A percentile compares a stretch with the other conserved stretches of the same genome.
These are phyloP conservation scores for Odocoileus hemionus DNA, from an alignment of 2,113 vertebrate genomes.

Conservation along the genomic window DNA sequence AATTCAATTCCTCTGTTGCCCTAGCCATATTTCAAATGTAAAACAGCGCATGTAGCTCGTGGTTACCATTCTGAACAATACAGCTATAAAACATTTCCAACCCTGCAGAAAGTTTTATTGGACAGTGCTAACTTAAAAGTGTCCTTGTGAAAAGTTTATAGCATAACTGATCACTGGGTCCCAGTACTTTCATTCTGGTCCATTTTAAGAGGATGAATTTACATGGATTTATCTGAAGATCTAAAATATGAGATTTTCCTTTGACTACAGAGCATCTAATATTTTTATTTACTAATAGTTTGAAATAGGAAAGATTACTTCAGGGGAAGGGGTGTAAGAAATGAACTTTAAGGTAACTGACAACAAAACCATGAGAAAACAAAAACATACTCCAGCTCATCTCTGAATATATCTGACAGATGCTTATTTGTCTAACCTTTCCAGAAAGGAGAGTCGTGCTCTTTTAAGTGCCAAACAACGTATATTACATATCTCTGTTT, in stretches of 20 bases:
- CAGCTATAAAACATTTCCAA: not conserved
- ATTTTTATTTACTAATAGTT: not conserved
- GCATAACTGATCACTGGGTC: not conserved
- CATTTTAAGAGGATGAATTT: not conserved
- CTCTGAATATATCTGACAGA: not conserved
- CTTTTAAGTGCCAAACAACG: not conserved
- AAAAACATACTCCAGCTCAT: not conserved
- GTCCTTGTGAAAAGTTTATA: slow-evolving; percentile 13
- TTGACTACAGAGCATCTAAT: not conserved
- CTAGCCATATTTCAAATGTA: not conserved
- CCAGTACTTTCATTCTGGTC: not conserved
- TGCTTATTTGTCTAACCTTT: not conserved
- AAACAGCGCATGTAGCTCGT: not conserved
- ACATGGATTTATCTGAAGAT: not conserved
- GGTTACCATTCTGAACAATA: not conserved
- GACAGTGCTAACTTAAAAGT: not conserved
- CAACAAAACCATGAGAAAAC: not conserved
- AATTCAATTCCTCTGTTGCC: not conserved
- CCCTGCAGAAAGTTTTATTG: not conserved
- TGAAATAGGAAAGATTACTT: not conserved
- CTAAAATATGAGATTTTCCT: not conserved
- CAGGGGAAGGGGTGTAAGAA: not conserved
- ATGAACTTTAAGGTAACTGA: not conserved
- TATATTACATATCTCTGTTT: not conserved
- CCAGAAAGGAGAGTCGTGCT: not conserved